A percentile compares a stretch with the other conserved stretches of the same genome.
Conservation (phyloP, 2,797 vertebrate genomes). For the Hippopotamyrus pictus region DNA sequence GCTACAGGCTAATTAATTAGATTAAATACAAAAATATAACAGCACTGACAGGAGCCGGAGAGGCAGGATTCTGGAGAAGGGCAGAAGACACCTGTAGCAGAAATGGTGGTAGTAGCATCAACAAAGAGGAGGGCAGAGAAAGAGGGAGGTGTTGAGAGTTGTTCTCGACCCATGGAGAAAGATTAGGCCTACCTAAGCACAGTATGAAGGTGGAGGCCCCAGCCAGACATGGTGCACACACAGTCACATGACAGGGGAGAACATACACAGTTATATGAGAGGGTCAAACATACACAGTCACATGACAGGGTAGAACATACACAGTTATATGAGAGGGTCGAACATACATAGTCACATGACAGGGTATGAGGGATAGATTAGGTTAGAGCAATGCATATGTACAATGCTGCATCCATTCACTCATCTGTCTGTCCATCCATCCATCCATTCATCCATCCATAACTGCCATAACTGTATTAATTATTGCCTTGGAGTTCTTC, state of each 20-base stretch:
- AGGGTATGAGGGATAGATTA: neutral
- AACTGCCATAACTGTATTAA: neutral
- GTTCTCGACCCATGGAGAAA: neutral
- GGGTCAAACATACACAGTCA: neutral
- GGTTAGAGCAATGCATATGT: neutral
- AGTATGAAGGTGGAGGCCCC: neutral
- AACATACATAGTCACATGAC: neutral
- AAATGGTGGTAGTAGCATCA: neutral
- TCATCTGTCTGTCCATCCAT: neutral
- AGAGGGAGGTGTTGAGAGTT: neutral
- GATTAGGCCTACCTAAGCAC: neutral
- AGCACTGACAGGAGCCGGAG: neutral
- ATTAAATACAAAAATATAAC: neutral
- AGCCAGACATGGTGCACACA: neutral
- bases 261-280: neutral
- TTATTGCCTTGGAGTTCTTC: neutral
- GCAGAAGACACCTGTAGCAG: neutral
- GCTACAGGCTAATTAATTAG: neutral
- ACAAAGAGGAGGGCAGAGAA: neutral
- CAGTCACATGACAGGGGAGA: neutral
- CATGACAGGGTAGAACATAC: neutral
- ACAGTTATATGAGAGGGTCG: neutral
- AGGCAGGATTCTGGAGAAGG: neutral
- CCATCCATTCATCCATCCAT: neutral
- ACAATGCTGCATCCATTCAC: neutral